Evolutionary conservation across 1,140 invertebrate genomes (phyloP).

Genomic region (Rhopalosiphum padi): DNA sequence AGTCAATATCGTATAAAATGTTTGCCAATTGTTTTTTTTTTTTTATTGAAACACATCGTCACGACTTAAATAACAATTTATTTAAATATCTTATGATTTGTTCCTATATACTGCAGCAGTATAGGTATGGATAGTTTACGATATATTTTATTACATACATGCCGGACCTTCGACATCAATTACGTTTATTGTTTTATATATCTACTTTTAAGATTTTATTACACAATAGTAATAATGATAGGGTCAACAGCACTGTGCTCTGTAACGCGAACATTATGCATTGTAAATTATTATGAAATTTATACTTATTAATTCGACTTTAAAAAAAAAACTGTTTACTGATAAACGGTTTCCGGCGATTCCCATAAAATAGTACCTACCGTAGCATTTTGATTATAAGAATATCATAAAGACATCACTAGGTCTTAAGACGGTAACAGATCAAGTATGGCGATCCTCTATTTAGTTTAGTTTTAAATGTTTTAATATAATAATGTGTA

Average conservation of each 20-base stretch:
- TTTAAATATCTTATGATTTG: not conserved
- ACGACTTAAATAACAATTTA: conserved; percentile 10
- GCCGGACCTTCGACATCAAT: not conserved
- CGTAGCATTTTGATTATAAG: not conserved
- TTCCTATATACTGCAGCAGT: not conserved
- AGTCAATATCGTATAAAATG: not conserved
- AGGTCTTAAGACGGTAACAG: not conserved
- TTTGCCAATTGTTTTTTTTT: not conserved
- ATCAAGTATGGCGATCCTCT: too few species aligned
- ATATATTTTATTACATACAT: too few species aligned
- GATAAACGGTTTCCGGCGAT: not conserved
- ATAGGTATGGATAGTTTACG: not conserved
- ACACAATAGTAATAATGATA: not conserved
- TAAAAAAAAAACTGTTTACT: not conserved
- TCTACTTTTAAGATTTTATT: not conserved
- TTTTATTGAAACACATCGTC: not conserved
- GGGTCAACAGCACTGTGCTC: not conserved
- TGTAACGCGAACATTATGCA: not conserved
- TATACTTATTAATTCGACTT: not conserved
- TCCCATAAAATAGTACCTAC: not conserved
- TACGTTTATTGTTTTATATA: conserved; percentile 10
- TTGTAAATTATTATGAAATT: not conserved
- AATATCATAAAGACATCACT: not conserved
- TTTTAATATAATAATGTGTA: too few species aligned
- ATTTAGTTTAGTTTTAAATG: too few species aligned